A percentile compares a stretch with the other conserved stretches of the same genome.
phyloP scores from a whole-genome alignment of 2,113 vertebrate species.

The Crotalus tigris region DNA sequence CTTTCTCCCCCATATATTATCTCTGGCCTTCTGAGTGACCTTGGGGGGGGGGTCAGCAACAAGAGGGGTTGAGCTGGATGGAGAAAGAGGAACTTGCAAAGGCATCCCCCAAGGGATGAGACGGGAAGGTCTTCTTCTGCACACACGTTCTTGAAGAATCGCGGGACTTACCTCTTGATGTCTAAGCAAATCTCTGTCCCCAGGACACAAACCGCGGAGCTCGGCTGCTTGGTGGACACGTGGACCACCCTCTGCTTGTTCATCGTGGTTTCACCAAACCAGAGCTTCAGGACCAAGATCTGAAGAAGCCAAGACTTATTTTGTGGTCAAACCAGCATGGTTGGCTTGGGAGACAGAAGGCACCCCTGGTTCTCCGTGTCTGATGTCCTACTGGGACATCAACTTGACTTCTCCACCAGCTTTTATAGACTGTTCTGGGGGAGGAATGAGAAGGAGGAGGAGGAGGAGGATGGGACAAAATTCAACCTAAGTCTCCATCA shows the following conservation, averaged over 20 bases:
- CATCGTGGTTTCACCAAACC: constrained; percentile 31
- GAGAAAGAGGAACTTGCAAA: neutral
- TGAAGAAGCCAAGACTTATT: constrained; percentile 5
- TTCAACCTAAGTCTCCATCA: neutral
- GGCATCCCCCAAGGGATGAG: neutral
- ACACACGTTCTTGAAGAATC: neutral
- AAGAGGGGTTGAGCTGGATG: neutral
- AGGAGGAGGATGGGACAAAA: neutral
- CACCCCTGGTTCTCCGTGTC: constrained; percentile 39
- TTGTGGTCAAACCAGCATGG: neutral
- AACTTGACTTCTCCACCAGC: neutral
- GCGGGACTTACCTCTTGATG: constrained; percentile 50
- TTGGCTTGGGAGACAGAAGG: neutral
- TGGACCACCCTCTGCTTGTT: constrained; percentile 40
- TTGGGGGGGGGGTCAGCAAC: neutral
- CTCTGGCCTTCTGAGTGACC: neutral
- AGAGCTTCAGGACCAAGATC: accelerated
- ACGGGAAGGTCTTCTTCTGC: no score
- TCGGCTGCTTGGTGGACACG: constrained; percentile 59
- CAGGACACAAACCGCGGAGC: constrained; percentile 50
- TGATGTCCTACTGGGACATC: constrained; percentile 44
- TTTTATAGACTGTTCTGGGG: neutral
- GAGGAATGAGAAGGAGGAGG: accelerated
- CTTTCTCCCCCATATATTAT: neutral
- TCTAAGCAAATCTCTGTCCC: constrained; percentile 57